A percentile compares a stretch with the other conserved stretches of the same genome.
These are phyloP conservation scores for Aphodius sticticus DNA, from an alignment of 2,888 invertebrate genomes.

Conservation along the genomic window DNA sequence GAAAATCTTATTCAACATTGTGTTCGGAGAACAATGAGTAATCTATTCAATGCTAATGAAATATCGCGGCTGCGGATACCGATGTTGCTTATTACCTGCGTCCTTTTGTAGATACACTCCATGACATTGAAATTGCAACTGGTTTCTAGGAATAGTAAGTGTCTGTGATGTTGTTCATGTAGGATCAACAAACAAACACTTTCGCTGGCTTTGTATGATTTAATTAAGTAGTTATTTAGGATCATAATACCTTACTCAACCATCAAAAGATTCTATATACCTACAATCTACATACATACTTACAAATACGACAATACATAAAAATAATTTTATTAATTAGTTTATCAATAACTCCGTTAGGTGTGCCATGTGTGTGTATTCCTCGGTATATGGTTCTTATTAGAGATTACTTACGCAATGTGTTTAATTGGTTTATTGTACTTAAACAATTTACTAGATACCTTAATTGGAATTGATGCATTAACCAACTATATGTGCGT, in stretches of 20 bases:
- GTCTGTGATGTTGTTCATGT: neutral
- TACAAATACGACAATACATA: no score
- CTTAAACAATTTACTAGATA: neutral
- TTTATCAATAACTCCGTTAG: no score
- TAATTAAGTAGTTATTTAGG: neutral
- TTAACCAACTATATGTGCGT: neutral
- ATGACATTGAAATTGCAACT: neutral
- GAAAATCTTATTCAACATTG: neutral
- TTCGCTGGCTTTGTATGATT: neutral
- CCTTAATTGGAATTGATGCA: neutral
- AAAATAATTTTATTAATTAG: no score
- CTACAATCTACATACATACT: no score
- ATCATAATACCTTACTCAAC: neutral
- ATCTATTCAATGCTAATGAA: conserved; percentile 4
- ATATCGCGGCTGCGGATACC: neutral
- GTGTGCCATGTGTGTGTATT: no score
- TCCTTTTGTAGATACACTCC: neutral
- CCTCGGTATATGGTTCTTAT: neutral
- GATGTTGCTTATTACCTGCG: neutral
- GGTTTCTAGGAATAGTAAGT: neutral
- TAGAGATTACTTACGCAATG: neutral
- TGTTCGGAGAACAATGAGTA: neutral
- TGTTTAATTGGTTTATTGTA: no score
- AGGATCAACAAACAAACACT: no score
- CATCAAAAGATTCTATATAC: neutral